phyloP scores from a whole-genome alignment of 2,113 vertebrate genomes.

The Sinosuthora webbiana region DNA sequence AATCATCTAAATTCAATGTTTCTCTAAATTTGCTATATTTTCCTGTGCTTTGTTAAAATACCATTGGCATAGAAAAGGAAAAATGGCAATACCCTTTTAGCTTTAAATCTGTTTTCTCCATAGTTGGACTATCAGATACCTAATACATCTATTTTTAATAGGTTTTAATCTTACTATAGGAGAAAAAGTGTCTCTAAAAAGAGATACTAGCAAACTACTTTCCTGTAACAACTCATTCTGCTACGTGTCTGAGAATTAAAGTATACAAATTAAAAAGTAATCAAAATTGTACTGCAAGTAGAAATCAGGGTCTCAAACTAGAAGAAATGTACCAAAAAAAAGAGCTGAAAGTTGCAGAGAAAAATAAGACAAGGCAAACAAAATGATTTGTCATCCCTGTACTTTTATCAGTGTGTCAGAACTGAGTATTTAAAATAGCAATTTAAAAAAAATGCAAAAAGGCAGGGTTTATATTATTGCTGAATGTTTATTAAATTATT shows the following conservation, averaged over 20 bases:
- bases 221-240: not conserved
- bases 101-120: not conserved
- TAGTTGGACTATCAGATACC: not conserved
- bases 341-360: not conserved
- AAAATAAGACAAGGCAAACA: not conserved
- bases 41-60: not conserved
- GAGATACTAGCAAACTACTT: not conserved
- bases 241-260: not conserved
- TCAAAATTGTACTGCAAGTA: not conserved
- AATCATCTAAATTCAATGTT: not conserved
- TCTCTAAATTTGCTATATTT: not conserved
- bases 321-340: not conserved
- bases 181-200: not conserved
- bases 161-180: not conserved
- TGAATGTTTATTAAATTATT: not conserved
- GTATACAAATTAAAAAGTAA: not conserved
- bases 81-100: fast-evolving
- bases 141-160: not conserved
- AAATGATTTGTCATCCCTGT: not conserved
- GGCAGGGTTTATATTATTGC: not conserved
- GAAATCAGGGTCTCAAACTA: not conserved
- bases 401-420: not conserved
- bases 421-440: not conserved
- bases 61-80: not conserved
- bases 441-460: not conserved